Base-by-base conservation (phyloP, 2,888 invertebrate genomes). In the Lordiphosa fenestrarum region DNA sequence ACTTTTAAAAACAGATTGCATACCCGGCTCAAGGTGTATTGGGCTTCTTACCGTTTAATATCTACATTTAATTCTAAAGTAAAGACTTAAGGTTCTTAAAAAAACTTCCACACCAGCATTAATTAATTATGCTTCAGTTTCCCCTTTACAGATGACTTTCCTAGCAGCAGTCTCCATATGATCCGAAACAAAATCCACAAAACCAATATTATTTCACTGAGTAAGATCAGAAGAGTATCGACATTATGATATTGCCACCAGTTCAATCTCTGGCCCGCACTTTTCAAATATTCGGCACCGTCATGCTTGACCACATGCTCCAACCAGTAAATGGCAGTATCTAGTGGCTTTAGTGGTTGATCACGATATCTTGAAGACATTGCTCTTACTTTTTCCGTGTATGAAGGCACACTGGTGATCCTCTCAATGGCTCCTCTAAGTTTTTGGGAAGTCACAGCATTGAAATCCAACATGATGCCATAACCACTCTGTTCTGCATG, bases 401-500 rank as follows among this genome's bases (percentile, higher is more conserved):
- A 13, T 68, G 56, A 63, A 0, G 54, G 46, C 25, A 77, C 69
- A 13, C 30, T 55, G 1, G 77, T 37, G 4, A 87, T 58, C 10
- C 66, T 56, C 4, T 64, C 56, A 4, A 87, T 71, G 36, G 77
- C 80, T 1, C 60, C 41, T 1, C 23, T 10, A 1, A 91, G 69
- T 6, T 64, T 65, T 1, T 84, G 88, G n/a, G 3, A 71, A 54
- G 9, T 67, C 40, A 36, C 87, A 66, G 9, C 23, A 5, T 69
- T 65, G 2, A 91, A 63, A 4, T 73, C 73, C 4, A 86, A 66
- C 50, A 85, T 86, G 0, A 83, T 89, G 0, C 89, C 91, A 66
- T 86, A 89, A 1, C 91, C 91, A 0, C 82, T 71, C 0, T 74
- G 66, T 44, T 84, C 88, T 0, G 90, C 90, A 21, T 88, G 88